Conservation (phyloP, 2,797 vertebrate genomes). For the Podarcis lilfordi region DNA sequence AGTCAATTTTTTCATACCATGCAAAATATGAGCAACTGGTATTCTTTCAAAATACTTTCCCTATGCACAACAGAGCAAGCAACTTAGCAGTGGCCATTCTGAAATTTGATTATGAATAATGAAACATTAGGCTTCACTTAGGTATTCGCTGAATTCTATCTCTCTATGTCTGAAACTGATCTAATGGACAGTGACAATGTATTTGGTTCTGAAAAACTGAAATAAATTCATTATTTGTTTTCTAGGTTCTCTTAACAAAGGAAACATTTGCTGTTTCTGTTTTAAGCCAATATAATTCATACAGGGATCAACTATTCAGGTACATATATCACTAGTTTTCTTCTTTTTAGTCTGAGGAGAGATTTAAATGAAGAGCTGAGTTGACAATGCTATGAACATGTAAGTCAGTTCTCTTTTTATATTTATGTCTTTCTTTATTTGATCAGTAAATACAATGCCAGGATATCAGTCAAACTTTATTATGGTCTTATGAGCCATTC, state of each 20-base stretch:
- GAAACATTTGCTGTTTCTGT: background rate
- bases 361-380: background rate
- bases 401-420: background rate
- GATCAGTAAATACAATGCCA: background rate
- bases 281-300: background rate
- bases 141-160: too few relatives aligned
- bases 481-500: too few relatives aligned
- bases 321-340: background rate
- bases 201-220: too few relatives aligned
- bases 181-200: background rate
- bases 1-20: background rate
- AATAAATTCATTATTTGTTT: background rate
- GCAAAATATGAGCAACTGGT: conserved; percentile 33
- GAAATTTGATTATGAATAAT: background rate
- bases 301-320: background rate
- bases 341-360: background rate
- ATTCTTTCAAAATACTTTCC: conserved; percentile 24
- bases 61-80: conserved; percentile 7
- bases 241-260: background rate
- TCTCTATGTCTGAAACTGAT: background rate
- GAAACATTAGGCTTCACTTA: too few relatives aligned
- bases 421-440: background rate
- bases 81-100: background rate
- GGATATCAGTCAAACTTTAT: too few relatives aligned
- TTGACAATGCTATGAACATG: too few relatives aligned